A percentile compares a stretch with the other conserved stretches of the same genome.
Conservation (phyloP, 2,888 invertebrate species). For the Aromia moschata region DNA sequence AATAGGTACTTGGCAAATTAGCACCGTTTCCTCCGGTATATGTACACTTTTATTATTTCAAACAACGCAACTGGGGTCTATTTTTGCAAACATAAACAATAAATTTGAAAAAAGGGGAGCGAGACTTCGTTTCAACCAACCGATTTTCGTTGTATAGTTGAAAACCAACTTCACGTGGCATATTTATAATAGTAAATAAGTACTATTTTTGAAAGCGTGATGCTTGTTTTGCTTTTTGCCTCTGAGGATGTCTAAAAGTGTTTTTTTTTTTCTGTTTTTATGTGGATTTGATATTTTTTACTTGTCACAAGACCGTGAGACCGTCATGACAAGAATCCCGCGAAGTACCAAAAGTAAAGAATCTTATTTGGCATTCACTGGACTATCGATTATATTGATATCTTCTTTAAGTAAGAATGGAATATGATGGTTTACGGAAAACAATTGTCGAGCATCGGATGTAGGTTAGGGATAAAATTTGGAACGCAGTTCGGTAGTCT, state of each 20-base stretch:
- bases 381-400: no score
- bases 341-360: no score
- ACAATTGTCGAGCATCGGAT: slow-evolving; percentile 7
- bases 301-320: no score
- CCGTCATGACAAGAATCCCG: no score
- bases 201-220: slow-evolving; percentile 23
- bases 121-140: not conserved
- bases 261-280: no score
- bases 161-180: slow-evolving; percentile 23
- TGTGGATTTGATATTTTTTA: not conserved
- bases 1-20: not conserved
- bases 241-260: slow-evolving; percentile 4
- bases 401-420: no score
- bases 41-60: not conserved
- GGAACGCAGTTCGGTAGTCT: not conserved
- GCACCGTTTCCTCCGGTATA: no score
- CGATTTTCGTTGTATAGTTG: slow-evolving; percentile 11
- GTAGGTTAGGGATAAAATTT: slow-evolving; percentile 18
- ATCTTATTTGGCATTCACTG: no score
- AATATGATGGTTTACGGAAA: no score
- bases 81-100: not conserved
- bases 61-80: not conserved
- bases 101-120: not conserved
- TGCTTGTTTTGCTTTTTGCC: slow-evolving; percentile 19
- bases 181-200: slow-evolving; percentile 6